Conservation (phyloP, 2,113 vertebrate genomes). For the Platycercus adscitus region DNA sequence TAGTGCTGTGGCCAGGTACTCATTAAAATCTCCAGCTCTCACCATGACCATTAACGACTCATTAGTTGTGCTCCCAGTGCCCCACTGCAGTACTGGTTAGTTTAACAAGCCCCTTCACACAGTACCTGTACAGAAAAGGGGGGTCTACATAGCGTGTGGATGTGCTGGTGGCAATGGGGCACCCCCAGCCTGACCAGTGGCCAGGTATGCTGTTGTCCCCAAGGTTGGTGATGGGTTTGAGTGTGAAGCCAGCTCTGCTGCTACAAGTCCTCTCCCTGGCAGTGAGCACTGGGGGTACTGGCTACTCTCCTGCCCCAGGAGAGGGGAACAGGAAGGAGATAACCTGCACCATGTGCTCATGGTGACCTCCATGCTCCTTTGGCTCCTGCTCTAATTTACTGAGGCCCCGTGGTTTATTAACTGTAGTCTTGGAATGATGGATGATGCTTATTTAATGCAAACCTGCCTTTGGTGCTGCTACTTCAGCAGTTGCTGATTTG, state of each 20-base stretch:
- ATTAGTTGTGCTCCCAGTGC: background rate
- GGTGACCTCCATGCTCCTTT: background rate
- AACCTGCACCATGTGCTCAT: background rate
- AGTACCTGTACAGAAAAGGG: background rate
- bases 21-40: background rate
- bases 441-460: background rate
- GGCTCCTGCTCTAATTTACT: background rate
- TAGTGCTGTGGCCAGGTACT: background rate
- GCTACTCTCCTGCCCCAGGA: background rate
- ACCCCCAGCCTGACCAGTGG: background rate
- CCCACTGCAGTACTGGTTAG: background rate
- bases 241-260: background rate
- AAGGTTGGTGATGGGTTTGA: rapidly evolving
- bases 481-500: conserved; percentile 5
- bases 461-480: background rate
- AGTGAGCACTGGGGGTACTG: rapidly evolving
- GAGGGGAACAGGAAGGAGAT: background rate
- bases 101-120: background rate
- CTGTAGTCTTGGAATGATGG: background rate
- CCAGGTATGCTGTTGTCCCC: background rate
- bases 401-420: background rate
- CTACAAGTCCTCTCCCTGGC: background rate
- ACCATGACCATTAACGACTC: background rate
- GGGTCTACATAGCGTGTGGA: rapidly evolving
- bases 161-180: background rate